These are phyloP conservation scores for pig (Sus scrofa) DNA, from an alignment of 2,113 vertebrate species.

Conservation along the genomic window DNA sequence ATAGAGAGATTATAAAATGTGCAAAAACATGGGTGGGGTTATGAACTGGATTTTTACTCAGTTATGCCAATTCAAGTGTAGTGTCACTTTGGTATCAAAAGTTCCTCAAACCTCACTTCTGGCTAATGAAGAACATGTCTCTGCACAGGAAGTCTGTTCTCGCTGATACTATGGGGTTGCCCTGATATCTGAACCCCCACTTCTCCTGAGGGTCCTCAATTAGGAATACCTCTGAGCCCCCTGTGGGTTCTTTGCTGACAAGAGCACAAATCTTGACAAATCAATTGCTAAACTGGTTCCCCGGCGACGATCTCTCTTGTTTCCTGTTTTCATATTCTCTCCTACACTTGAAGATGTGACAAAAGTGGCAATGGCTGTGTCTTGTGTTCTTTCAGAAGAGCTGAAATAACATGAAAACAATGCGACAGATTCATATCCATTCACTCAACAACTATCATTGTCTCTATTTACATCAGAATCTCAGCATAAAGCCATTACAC, in stretches of 20 bases:
- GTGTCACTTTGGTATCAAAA: neutral
- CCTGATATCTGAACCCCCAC: neutral
- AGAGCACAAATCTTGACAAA: neutral
- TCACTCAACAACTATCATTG: neutral
- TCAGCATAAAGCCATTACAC: neutral
- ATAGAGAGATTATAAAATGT: neutral
- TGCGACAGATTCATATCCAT: neutral
- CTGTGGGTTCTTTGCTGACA: neutral
- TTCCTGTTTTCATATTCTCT: neutral
- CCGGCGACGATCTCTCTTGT: neutral
- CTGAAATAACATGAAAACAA: neutral
- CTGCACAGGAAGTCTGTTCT: neutral
- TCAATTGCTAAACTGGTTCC: neutral
- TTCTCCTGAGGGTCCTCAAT: neutral
- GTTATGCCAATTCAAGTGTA: neutral
- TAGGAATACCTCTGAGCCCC: neutral
- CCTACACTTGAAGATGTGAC: neutral
- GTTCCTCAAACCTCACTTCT: neutral
- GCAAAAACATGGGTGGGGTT: accelerated
- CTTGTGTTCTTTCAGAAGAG: neutral
- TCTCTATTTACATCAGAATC: neutral
- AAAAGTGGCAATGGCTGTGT: neutral
- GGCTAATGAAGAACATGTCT: neutral
- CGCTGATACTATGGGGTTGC: accelerated
- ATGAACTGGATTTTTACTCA: neutral